Conservation (phyloP, 1,140 invertebrate genomes). For the Maconellicoccus hirsutus region DNA sequence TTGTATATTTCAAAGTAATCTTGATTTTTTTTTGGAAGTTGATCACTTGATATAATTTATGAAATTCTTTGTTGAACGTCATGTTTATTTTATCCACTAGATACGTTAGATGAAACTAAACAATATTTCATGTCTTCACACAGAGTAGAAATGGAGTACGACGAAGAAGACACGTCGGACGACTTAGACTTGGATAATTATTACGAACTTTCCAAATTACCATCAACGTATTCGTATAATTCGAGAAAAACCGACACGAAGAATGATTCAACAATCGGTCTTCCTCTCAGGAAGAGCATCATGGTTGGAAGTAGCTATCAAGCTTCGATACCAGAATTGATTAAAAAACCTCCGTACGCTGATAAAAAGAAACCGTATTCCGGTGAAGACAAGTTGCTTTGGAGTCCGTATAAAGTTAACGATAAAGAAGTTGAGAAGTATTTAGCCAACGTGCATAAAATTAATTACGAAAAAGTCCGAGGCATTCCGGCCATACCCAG, state of each 20-base stretch:
- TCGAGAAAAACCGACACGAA: not conserved
- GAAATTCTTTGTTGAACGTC: too few relatives aligned
- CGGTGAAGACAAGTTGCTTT: constrained; percentile 89
- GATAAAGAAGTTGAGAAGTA: constrained; percentile 70
- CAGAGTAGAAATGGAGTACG: constrained; percentile 39
- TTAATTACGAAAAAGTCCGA: constrained; percentile 35
- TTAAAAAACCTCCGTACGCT: constrained; percentile 56
- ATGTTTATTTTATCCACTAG: too few relatives aligned
- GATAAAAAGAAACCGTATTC: constrained; percentile 89
- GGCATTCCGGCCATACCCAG: constrained; percentile 51
- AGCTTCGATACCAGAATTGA: constrained; percentile 80
- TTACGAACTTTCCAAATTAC: constrained; percentile 26
- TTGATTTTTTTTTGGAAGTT: too few relatives aligned
- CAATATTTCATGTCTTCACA: not conserved
- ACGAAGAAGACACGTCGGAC: constrained; percentile 60
- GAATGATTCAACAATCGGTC: constrained; percentile 7
- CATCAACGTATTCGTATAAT: not conserved
- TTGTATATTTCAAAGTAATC: too few relatives aligned
- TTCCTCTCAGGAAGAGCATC: constrained; percentile 49
- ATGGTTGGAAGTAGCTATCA: constrained; percentile 94
- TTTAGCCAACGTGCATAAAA: constrained; percentile 54
- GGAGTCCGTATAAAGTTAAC: constrained; percentile 70
- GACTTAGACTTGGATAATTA: constrained; percentile 50
- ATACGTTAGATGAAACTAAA: not conserved
- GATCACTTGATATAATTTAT: too few relatives aligned